Conservation (phyloP, 1,140 invertebrate species). For the Cotesia vestalis region DNA sequence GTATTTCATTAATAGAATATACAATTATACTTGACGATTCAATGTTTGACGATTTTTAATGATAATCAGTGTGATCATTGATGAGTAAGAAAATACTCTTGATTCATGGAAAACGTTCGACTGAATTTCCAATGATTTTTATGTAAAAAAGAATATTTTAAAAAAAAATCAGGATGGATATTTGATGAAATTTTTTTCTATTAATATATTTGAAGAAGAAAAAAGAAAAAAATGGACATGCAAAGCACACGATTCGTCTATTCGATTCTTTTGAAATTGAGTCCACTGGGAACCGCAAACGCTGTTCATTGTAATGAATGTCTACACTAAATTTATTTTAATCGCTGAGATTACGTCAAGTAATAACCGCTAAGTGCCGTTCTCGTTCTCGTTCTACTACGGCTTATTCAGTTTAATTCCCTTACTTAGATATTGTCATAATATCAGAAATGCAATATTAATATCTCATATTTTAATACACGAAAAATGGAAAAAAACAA, state of each 20-base stretch:
- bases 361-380: constrained; percentile 58
- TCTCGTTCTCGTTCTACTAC: constrained; percentile 35
- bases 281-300: neutral
- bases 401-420: constrained; percentile 31
- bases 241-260: neutral
- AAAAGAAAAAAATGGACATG: neutral
- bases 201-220: neutral
- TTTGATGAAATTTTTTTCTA: too few relatives aligned
- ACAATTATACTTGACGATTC: too few relatives aligned
- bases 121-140: too few relatives aligned
- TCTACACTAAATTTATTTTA: constrained; percentile 59
- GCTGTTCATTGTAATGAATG: constrained; percentile 52
- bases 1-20: too few relatives aligned
- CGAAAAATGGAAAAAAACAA: neutral
- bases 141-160: too few relatives aligned
- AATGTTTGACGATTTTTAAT: too few relatives aligned
- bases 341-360: constrained; percentile 56
- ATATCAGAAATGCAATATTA: constrained; percentile 18
- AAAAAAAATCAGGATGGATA: too few relatives aligned
- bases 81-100: too few relatives aligned
- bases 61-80: too few relatives aligned
- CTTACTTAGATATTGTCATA: constrained; percentile 29
- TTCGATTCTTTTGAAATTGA: neutral
- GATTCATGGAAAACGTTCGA: too few relatives aligned
- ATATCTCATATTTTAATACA: neutral